These are phyloP conservation scores for Acromyrmex charruanus DNA, from an alignment of 1,140 invertebrate genomes.

Conservation along the genomic window DNA sequence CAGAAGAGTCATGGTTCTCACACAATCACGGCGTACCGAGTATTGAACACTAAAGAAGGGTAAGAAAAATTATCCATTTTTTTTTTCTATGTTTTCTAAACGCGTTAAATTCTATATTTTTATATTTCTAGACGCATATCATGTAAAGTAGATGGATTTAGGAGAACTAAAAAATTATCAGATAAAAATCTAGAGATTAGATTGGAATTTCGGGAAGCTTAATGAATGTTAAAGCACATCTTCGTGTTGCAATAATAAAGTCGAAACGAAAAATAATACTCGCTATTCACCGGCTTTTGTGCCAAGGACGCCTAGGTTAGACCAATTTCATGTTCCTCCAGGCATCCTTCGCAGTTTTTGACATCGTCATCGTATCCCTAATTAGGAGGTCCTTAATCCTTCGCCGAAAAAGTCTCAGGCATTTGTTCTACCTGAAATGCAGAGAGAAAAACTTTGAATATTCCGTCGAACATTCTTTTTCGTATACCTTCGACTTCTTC, in stretches of 20 bases:
- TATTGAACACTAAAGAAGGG: slow-evolving; percentile 81
- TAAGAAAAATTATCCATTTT: slow-evolving; percentile 65
- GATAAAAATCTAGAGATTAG: background rate
- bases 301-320: slow-evolving; percentile 59
- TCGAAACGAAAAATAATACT: slow-evolving; percentile 44
- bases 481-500: background rate
- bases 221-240: background rate
- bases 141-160: background rate
- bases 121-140: background rate
- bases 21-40: slow-evolving; percentile 83
- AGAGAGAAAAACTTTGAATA: slow-evolving; percentile 34
- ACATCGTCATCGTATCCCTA: slow-evolving; percentile 79
- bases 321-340: slow-evolving; percentile 73
- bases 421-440: slow-evolving; percentile 78
- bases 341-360: slow-evolving; percentile 76
- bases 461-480: slow-evolving; percentile 43
- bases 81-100: background rate
- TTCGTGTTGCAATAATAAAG: background rate
- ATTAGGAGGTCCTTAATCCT: slow-evolving; percentile 77
- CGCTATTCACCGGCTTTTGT: slow-evolving; percentile 6
- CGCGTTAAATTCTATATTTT: background rate
- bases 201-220: background rate
- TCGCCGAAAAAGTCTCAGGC: slow-evolving; percentile 76
- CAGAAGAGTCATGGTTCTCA: slow-evolving; percentile 78
- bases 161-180: background rate